phyloP scores from a whole-genome alignment of 1,140 invertebrate species.

The Latrodectus geometricus region DNA sequence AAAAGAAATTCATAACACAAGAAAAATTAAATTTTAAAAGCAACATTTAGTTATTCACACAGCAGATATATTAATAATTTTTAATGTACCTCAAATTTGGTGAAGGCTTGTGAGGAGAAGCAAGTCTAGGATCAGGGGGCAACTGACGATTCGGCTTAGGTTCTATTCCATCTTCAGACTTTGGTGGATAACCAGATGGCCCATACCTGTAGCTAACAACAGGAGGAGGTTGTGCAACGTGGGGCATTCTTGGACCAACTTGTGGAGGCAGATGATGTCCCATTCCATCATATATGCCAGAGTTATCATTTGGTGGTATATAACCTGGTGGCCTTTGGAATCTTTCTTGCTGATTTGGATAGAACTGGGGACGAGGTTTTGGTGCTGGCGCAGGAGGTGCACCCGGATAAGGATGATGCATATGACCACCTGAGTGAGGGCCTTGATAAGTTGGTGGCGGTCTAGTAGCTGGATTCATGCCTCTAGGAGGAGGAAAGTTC shows the following conservation, averaged over 20 bases:
- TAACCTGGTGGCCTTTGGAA: conserved; percentile 28
- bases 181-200: conserved; percentile 63
- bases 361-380: conserved; percentile 57
- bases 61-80: not conserved
- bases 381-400: conserved; percentile 59
- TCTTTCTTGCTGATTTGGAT: conserved; percentile 33
- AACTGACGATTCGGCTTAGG: conserved; percentile 16
- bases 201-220: conserved; percentile 64
- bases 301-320: not conserved
- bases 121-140: conserved; percentile 40
- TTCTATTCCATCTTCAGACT: conserved; percentile 15
- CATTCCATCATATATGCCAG: conserved; percentile 6
- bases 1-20: no score
- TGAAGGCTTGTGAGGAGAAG: conserved; percentile 28
- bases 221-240: conserved; percentile 35
- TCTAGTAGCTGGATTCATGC: conserved; percentile 76
- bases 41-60: no score
- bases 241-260: not conserved
- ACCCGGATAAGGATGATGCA: conserved; percentile 63
- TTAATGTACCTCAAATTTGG: conserved; percentile 23
- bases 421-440: conserved; percentile 23
- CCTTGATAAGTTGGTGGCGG: conserved; percentile 26
- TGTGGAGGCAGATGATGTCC: conserved; percentile 3
- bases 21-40: no score
- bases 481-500: conserved; percentile 71